Evolutionary conservation across 2,113 vertebrate genomes (phyloP).

Genomic region (Steatornis caripensis): DNA sequence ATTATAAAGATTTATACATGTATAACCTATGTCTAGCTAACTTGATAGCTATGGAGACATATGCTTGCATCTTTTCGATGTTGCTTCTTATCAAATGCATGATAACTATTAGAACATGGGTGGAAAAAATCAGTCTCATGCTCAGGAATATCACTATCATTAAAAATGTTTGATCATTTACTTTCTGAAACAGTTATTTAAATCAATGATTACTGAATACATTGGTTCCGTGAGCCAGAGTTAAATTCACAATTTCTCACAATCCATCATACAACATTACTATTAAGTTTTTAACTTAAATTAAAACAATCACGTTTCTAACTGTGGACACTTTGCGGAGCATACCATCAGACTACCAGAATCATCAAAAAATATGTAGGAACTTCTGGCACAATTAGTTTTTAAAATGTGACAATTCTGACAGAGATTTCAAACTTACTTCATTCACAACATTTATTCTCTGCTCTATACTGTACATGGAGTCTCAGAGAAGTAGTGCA

Average conservation of each 20-base stretch:
- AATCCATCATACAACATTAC: not conserved
- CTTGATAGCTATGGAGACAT: not conserved
- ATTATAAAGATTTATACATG: not conserved
- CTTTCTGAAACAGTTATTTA: slow-evolving; percentile 10
- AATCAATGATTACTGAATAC: not conserved
- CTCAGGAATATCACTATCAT: not conserved
- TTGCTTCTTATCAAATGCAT: not conserved
- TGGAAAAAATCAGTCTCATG: not conserved
- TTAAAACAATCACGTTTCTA: not conserved
- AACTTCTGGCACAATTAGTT: not conserved
- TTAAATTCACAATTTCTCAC: not conserved
- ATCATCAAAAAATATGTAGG: not conserved
- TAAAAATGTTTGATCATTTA: not conserved
- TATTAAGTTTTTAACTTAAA: not conserved
- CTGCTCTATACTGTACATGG: not conserved
- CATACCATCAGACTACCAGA: not conserved
- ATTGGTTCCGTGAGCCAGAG: not conserved
- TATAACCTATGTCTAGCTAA: not conserved
- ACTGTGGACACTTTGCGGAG: not conserved
- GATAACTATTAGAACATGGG: not conserved
- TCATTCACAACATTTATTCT: not conserved
- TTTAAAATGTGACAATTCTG: not conserved
- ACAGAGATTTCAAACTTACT: not conserved
- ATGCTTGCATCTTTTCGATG: not conserved
- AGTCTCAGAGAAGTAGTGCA: not conserved